phyloP scores from a whole-genome alignment of 2,888 invertebrate genomes.

The Smittia sp. region DNA sequence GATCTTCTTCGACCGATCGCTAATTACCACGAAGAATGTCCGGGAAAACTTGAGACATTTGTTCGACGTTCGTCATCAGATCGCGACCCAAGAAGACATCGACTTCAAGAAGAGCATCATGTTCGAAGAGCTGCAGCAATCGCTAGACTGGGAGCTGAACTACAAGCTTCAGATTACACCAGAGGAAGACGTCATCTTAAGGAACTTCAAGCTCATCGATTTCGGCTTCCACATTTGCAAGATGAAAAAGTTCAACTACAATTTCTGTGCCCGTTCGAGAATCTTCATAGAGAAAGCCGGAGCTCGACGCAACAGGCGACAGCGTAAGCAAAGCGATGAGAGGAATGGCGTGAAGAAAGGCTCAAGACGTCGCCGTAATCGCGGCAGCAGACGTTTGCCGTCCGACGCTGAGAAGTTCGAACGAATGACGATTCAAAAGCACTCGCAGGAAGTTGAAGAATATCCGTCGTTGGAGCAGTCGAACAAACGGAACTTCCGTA shows the following conservation, averaged over 20 bases:
- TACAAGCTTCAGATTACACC: slow-evolving; percentile 51
- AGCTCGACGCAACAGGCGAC: slow-evolving; percentile 42
- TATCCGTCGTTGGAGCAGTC: slow-evolving; percentile 31
- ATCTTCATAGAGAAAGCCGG: slow-evolving; percentile 47
- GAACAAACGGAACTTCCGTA: not conserved
- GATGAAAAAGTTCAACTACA: slow-evolving; percentile 53
- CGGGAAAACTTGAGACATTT: slow-evolving; percentile 55
- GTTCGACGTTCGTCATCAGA: slow-evolving; percentile 60
- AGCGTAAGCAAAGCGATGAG: slow-evolving; percentile 52
- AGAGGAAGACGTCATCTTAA: slow-evolving; percentile 70
- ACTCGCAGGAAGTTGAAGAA: slow-evolving; percentile 31
- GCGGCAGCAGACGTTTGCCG: not conserved
- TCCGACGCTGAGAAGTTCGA: slow-evolving; percentile 7
- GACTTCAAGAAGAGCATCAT: slow-evolving; percentile 68
- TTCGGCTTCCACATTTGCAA: slow-evolving; percentile 64
- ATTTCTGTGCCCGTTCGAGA: slow-evolving; percentile 52
- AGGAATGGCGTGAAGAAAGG: slow-evolving; percentile 49
- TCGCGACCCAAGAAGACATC: slow-evolving; percentile 74
- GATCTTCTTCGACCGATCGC: slow-evolving; percentile 53
- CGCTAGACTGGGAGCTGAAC: slow-evolving; percentile 64
- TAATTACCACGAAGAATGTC: slow-evolving; percentile 51
- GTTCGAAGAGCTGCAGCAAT: slow-evolving; percentile 65
- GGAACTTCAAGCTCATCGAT: slow-evolving; percentile 73
- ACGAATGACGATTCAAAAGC: slow-evolving; percentile 24
- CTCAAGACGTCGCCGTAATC: slow-evolving; percentile 44